phyloP scores from a whole-genome alignment of 2,113 vertebrate genomes.

The Ivindomyrus marchei region DNA sequence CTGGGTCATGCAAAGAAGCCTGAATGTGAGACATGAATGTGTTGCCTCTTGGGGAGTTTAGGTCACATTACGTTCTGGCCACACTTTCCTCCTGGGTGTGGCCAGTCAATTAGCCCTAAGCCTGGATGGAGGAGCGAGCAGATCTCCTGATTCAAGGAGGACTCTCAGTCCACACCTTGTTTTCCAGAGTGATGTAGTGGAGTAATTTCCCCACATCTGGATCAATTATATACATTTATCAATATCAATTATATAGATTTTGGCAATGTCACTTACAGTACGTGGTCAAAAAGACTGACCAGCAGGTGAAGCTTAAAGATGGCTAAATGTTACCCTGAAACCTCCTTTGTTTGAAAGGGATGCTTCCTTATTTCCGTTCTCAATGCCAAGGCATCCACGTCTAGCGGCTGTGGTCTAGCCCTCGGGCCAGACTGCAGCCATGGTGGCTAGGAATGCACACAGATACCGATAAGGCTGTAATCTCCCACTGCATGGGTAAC shows the following conservation, averaged over 20 bases:
- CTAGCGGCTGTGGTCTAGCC: neutral
- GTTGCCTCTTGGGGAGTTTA: neutral
- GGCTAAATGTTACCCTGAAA: neutral
- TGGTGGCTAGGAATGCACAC: neutral
- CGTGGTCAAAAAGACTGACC: neutral
- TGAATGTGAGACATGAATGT: neutral
- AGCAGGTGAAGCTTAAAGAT: neutral
- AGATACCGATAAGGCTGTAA: neutral
- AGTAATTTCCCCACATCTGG: neutral
- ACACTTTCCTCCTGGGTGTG: neutral
- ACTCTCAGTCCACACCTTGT: neutral
- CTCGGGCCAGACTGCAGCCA: neutral
- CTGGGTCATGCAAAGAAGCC: neutral
- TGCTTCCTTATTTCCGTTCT: neutral
- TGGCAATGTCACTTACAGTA: neutral
- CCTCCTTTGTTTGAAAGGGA: neutral
- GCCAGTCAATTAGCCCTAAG: neutral
- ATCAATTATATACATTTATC: neutral
- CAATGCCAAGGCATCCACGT: neutral
- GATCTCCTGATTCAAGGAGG: neutral
- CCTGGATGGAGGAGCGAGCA: neutral
- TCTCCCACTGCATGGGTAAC: neutral
- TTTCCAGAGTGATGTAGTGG: neutral
- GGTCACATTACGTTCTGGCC: neutral
- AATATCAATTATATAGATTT: neutral